A percentile compares a stretch with the other conserved stretches of the same genome.
phyloP scores from a whole-genome alignment of 2,113 vertebrate species.

The Dasypus novemcinctus region DNA sequence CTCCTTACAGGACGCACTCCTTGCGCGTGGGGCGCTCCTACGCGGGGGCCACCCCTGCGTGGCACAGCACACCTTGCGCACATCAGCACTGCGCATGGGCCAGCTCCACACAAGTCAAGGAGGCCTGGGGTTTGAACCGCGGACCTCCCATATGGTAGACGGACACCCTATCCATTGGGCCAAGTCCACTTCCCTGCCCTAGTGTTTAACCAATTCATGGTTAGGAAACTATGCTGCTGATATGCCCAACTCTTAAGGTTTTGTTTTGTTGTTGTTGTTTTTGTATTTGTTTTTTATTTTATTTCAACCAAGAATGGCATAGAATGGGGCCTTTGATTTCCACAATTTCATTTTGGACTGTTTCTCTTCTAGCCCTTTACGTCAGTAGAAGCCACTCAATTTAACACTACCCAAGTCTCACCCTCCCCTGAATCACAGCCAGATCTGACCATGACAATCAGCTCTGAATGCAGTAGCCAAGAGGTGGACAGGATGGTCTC shows the following conservation, averaged over 20 bases:
- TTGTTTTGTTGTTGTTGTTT: neutral
- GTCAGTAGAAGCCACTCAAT: conserved; percentile 23
- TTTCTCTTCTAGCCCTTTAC: conserved; percentile 63
- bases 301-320: neutral
- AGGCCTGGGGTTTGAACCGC: too few relatives aligned
- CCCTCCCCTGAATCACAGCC: conserved; percentile 7
- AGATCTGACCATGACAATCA: neutral
- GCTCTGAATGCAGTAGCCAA: neutral
- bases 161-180: too few relatives aligned
- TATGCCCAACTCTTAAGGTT: neutral
- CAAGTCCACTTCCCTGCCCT: too few relatives aligned
- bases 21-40: too few relatives aligned
- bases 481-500: neutral
- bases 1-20: too few relatives aligned
- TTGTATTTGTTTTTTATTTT: neutral
- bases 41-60: too few relatives aligned
- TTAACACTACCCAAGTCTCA: neutral
- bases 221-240: neutral
- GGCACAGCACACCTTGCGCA: too few relatives aligned
- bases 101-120: too few relatives aligned
- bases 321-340: neutral
- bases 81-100: too few relatives aligned
- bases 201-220: neutral
- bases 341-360: neutral
- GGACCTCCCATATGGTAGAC: too few relatives aligned